Evolutionary conservation across 1,140 invertebrate species (phyloP), one percentile per base, ranked within the genome.

Genomic region (Orchesella cincta): DNA sequence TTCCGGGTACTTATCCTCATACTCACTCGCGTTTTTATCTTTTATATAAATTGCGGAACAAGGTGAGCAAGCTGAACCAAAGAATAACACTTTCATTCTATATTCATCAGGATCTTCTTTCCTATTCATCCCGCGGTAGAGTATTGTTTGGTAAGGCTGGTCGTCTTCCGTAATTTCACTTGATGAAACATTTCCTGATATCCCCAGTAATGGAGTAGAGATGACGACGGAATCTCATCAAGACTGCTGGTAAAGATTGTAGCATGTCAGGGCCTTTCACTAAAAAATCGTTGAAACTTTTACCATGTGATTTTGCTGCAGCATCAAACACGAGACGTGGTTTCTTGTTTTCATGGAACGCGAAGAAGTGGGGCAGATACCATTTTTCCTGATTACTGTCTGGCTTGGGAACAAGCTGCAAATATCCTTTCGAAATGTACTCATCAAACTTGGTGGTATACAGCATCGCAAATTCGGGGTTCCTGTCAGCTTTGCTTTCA

Each of bases 231-330:
- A 51, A 51, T 51, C n/a, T 3, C 26, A 71, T 8, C n/a, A 14
- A n/a, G n/a, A n/a, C 78, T 36, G 75, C 81, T 14, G 83, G 70
- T 23, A 84, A 70, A 54, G 26, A 70, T 31, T 81, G 80, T 0
- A 80, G 78, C 0, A 83, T 67, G 70, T 81, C 81, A 0, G 83
- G 83, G 12, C 83, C 83, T 29, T 78, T 54, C 0, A 84, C 34
- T 14, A 84, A 62, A 23, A 54, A 26, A 23, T 81, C 74, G 51
- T 84, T 84, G 5, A 84, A 46, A 20, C 79, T 82, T 33, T 73
- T 78, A 18, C 81, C 81, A 16, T 39, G 26, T 54, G 52, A 57
- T 20, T 75, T 39, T 2, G 77, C 77, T 0, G 76, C 72, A 5
- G 73, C 52, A 64, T 78, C 73, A 31, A 76, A 78, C 5, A 78